Evolutionary conservation across 2,113 vertebrate genomes (phyloP), one percentile per base, ranked within the genome.

Genomic region (Nibea albiflora): DNA sequence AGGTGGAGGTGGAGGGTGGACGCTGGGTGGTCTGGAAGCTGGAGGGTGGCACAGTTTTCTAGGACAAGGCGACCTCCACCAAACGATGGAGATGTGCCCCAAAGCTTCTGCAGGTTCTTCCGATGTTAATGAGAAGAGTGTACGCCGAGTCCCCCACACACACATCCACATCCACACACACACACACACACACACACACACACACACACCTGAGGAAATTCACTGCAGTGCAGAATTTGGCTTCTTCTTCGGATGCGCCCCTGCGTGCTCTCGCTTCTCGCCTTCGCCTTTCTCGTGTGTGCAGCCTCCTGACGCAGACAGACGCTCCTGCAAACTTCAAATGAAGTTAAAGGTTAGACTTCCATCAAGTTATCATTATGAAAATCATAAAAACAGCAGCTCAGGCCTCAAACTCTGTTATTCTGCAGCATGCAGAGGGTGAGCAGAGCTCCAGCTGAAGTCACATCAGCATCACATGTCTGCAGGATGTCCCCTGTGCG

Each of bases 191-290:
- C 44, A 61, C 76, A 35, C 15, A 31, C 54, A 58, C 73, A 49
- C 65, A 75, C 81, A 79, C 84, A 87, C 86, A 87, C 82, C 71
- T 79, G 82, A 80, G 77, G 35, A 82, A 73, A 85, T 78, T 76
- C 84, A 81, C 88, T 84, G 83, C 88, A 90, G 75, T 89, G 86
- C 86, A 90, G 83, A 74, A 60, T 83, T 80, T 73, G 75, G 76
- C 62, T 80, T 85, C 20, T 62, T 44, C 28, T 49, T 53, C 54
- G 11, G 70, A 46, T 35, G 62, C 39, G 24, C 4, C 88, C 80
- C 26, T 8, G 47, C 31, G 64, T 76, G 56, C 60, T 57, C 70
- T 49, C 65, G 2, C 68, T 84, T 54, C 65, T 54, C 42, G 62
- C 73, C 66, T 47, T 35, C 31, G 2, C 50, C 26, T 31, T 5